Evolutionary conservation across 2,888 invertebrate genomes (phyloP), one percentile per base, ranked within the genome.

Genomic region (Pherbina coryleti): DNA sequence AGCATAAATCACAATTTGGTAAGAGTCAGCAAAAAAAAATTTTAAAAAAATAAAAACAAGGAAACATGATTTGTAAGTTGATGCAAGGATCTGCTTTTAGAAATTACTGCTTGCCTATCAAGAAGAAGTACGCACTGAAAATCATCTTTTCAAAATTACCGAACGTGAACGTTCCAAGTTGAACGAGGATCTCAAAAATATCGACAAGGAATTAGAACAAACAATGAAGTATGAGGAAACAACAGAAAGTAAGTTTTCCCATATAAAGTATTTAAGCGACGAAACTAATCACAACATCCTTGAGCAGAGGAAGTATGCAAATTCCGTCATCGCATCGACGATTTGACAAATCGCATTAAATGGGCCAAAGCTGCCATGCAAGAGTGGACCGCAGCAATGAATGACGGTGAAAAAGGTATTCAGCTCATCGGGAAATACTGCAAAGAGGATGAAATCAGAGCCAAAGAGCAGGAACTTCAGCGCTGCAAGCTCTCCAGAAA

Each of bases 371-470:
- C 84, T 2, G 93, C 93, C 0, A 86, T 95, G 74, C 90, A 92
- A 66, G 93, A 94, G 72, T 95, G 94, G 94, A 92, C 94, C 34
- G 93, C 94, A 62, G 92, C 93, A 0, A 91, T 96, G 77, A 92
- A 92, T 81, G 91, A 93, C 78, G 92, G 92, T 53, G 92, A 94
- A 60, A 93, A 93, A 70, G 93, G 94, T 78, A 94, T 93, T 82
- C 91, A 92, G 37, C 89, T 95, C n/a, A 92, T 96, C 62, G 93
- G 93, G 83, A 93, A 93, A 84, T 95, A 94, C 82, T 93, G 94
- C 76, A 92, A 93, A 84, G 93, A 94, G 81, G 96, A 96, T 86
- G 90, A 93, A 25, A 92, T 92, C 72, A 92, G 91, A 82, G 93
- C 93, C 64, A 92, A 93, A 84, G 91, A 92, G 79, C 83, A 92